Percentiles rank a stretch among this genome's conserved stretches.
These are phyloP conservation scores for Darwinula stevensoni DNA, from an alignment of 2,888 invertebrate genomes.

Conservation along the genomic window DNA sequence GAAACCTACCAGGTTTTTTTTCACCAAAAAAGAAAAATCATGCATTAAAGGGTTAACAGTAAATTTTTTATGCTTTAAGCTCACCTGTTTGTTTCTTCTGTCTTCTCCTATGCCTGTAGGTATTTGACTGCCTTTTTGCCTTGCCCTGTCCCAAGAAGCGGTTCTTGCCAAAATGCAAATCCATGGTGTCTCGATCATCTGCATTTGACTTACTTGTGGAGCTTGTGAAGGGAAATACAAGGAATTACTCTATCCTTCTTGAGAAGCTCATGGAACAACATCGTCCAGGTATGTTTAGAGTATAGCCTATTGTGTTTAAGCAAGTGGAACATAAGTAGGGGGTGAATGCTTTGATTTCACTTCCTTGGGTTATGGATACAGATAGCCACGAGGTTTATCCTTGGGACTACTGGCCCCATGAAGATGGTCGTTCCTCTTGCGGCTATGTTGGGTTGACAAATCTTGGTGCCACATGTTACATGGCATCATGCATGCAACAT, in stretches of 20 bases:
- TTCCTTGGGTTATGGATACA: not conserved
- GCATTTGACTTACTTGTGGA: conserved; percentile 74
- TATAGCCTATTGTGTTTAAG: not conserved
- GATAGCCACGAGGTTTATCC: conserved; percentile 50
- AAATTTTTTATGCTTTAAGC: conserved; percentile 5
- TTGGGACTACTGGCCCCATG: conserved; percentile 95
- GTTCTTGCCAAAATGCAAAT: conserved; percentile 74
- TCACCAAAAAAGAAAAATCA: too few species aligned
- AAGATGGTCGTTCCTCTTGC: conserved; percentile 73
- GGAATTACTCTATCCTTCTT: conserved; percentile 57
- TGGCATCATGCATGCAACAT: conserved; percentile 93
- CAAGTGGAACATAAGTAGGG: too few species aligned
- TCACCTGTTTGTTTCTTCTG: conserved; percentile 8
- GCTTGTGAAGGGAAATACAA: conserved; percentile 47
- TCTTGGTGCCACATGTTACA: conserved; percentile 83
- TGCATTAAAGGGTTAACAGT: too few species aligned
- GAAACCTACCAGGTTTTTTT: too few species aligned
- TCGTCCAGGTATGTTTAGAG: conserved; percentile 27
- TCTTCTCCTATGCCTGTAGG: conserved; percentile 24
- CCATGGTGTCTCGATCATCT: conserved; percentile 51
- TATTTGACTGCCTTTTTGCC: conserved; percentile 65
- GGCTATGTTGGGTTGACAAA: conserved; percentile 84
- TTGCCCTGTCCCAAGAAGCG: conserved; percentile 56
- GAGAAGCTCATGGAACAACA: conserved; percentile 57
- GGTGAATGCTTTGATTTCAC: not conserved